A percentile compares a stretch with the other conserved stretches of the same genome.
Evolutionary conservation across 2,113 vertebrate species (phyloP).

Genomic region (Mesembrinibis cayennensis): DNA sequence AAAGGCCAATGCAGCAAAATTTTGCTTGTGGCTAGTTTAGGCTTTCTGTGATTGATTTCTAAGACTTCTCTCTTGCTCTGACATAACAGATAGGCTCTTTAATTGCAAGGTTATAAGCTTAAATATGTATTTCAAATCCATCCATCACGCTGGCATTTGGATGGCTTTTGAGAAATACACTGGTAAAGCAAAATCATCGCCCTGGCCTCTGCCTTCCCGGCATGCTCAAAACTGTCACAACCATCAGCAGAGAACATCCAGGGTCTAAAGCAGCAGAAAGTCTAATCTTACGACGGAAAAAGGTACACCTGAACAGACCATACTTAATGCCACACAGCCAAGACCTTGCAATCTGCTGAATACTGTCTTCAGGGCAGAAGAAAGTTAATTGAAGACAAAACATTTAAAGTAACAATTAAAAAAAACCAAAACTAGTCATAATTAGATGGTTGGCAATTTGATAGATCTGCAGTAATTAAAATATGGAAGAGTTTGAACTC

Average conservation of each 20-base stretch:
- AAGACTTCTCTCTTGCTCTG: neutral
- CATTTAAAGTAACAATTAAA: neutral
- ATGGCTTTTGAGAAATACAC: neutral
- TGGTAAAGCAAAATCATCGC: fast-evolving
- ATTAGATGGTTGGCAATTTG: neutral
- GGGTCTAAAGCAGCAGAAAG: neutral
- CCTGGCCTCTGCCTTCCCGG: neutral
- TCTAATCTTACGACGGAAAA: neutral
- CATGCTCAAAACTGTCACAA: neutral
- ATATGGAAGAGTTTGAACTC: neutral
- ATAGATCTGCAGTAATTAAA: neutral
- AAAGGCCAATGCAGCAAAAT: neutral
- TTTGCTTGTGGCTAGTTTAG: neutral
- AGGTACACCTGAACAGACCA: neutral
- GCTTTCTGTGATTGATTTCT: neutral
- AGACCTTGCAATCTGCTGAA: neutral
- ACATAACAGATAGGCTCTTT: neutral
- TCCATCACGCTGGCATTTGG: neutral
- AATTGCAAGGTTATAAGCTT: neutral
- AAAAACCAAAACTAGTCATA: neutral
- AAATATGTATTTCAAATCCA: neutral
- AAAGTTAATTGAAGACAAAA: neutral
- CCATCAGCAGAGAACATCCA: neutral
- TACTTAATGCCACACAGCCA: neutral
- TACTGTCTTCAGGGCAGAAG: neutral